Conservation (phyloP, 2,888 invertebrate species). For the Pardosa pseudoannulata region DNA sequence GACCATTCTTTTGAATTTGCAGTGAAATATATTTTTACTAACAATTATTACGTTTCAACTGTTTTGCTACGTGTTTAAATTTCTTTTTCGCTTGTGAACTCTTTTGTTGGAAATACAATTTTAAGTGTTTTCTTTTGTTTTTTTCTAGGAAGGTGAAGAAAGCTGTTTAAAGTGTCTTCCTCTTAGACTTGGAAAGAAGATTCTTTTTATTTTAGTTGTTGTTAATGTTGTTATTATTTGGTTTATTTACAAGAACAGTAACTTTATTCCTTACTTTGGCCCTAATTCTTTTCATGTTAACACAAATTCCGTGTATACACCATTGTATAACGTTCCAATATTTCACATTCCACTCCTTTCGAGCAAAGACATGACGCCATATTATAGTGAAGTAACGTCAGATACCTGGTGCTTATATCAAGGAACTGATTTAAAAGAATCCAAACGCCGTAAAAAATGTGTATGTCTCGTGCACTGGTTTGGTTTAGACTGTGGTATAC, state of each 20-base stretch:
- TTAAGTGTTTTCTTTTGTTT: not conserved
- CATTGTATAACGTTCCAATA: constrained; percentile 48
- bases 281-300: constrained; percentile 1
- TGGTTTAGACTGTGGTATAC: constrained; percentile 72
- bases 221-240: constrained; percentile 34
- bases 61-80: too few species aligned
- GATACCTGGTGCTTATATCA: constrained; percentile 53
- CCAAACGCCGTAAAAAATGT: constrained; percentile 41
- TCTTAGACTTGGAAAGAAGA: constrained; percentile 39
- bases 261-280: not conserved
- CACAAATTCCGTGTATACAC: not conserved
- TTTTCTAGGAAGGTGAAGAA: constrained; percentile 55
- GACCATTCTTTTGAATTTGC: too few species aligned
- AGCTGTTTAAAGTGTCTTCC: constrained; percentile 27
- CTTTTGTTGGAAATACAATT: too few species aligned
- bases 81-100: too few species aligned
- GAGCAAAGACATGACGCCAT: constrained; percentile 48
- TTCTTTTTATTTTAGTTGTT: constrained; percentile 31
- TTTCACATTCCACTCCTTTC: constrained; percentile 62
- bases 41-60: too few species aligned
- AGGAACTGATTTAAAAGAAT: constrained; percentile 42
- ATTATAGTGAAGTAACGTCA: constrained; percentile 46
- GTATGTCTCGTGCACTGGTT: constrained; percentile 50
- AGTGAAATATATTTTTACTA: too few species aligned
- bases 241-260: constrained; percentile 41